phyloP scores from a whole-genome alignment of 2,113 vertebrate genomes.

The Falcunculus frontatus region DNA sequence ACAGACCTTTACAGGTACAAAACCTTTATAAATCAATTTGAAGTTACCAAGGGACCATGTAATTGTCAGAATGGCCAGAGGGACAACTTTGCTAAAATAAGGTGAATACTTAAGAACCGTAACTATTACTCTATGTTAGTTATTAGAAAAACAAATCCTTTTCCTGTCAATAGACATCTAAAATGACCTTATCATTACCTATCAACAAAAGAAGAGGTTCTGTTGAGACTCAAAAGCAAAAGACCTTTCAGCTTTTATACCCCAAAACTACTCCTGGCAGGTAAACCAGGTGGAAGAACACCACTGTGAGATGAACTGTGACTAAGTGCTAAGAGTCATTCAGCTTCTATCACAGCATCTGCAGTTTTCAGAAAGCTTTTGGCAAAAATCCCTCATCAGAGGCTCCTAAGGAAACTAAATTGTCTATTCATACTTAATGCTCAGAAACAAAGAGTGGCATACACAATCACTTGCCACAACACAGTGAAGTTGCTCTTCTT shows the following conservation, averaged over 20 bases:
- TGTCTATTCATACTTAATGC: not conserved
- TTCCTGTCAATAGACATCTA: not conserved
- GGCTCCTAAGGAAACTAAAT: not conserved
- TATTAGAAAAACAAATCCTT: not conserved
- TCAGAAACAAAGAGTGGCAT: not conserved
- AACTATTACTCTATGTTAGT: not conserved
- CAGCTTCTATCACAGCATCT: not conserved
- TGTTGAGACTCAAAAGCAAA: not conserved
- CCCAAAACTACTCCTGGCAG: not conserved
- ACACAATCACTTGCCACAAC: not conserved
- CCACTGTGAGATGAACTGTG: not conserved
- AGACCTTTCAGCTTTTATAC: not conserved
- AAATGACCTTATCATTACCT: not conserved
- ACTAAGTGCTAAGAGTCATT: not conserved
- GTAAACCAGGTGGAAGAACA: not conserved
- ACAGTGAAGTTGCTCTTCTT: not conserved
- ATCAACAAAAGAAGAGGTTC: not conserved
- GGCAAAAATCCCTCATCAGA: not conserved
- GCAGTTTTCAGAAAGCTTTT: not conserved
- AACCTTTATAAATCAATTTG: not conserved
- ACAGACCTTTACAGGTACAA: not conserved
- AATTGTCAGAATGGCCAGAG: not conserved
- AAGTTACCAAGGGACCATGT: not conserved
- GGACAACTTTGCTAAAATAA: not conserved
- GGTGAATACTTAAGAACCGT: rapidly evolving